Conservation (phyloP, 2,888 invertebrate genomes). For the Globia sparganii region DNA sequence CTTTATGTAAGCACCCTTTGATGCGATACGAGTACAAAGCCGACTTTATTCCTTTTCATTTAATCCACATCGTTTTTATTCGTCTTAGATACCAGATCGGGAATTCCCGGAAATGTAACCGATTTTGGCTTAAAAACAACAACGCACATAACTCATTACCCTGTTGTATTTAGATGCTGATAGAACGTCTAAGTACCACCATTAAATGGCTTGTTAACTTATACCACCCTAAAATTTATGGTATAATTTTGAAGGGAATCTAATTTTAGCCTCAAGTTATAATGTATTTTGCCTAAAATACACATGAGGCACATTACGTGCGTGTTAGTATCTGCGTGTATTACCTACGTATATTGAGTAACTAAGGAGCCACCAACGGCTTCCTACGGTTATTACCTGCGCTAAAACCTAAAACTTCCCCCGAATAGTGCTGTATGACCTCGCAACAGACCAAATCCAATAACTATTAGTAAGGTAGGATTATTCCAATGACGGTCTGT, state of each 20-base stretch:
- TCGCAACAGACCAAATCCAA: constrained; percentile 33
- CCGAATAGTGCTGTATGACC: constrained; percentile 4
- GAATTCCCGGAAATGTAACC: background rate
- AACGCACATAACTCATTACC: background rate
- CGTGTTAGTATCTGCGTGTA: background rate
- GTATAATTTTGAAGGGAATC: background rate
- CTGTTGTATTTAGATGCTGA: background rate
- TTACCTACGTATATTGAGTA: constrained; percentile 4
- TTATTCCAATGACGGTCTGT: background rate
- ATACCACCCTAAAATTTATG: background rate
- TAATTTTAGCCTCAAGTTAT: background rate
- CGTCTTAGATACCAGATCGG: background rate
- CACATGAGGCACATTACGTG: constrained; percentile 8
- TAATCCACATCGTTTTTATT: background rate
- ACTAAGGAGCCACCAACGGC: constrained; percentile 27
- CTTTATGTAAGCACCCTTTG: too few species aligned
- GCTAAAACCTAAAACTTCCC: constrained; percentile 17
- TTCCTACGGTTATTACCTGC: constrained; percentile 31
- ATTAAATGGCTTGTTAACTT: background rate
- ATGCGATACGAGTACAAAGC: background rate
- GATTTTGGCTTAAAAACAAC: background rate
- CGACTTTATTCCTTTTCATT: constrained; percentile 10
- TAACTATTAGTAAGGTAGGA: constrained; percentile 8
- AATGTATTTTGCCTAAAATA: background rate
- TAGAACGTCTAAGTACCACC: background rate